Base-by-base conservation (phyloP, 1,140 invertebrate species). In the Helicoverpa zea region DNA sequence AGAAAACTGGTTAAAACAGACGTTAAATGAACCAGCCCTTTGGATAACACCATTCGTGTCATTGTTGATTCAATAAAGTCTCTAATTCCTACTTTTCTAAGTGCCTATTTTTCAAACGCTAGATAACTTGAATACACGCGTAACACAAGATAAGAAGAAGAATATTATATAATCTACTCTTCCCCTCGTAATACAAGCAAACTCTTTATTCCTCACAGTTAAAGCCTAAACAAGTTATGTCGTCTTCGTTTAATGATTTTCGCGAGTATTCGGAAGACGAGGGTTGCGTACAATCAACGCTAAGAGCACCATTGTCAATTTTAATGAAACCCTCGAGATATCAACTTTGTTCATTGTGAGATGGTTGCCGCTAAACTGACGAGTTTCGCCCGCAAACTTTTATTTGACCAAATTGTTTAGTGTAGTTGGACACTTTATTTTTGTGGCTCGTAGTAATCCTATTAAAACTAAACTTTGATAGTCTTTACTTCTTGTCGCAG, bases 311-410 rank as follows among this genome's bases (percentile, higher is more conserved):
- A 78, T 84, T 84, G 83, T 84, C 80, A 81, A 78, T 82, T 79
- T 84, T 84, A 82, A 84, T 84, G 80, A 84, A 84, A 84, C 77
- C 75, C 77, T 66, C 54, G 74, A 80, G 80, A 84, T 84, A 84
- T 77, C 64, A 84, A 84, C 83, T 84, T 84, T 84, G 83, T 81
- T 80, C 72, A 79, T 84, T 84, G 83, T 84, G 78, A 49, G 49
- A 63, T 14, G 47, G 43, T 58, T 59, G 11, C 58, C 35, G 43
- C 2, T 16, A 18, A 47, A 16, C 56, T 18, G 54, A 47, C 73
- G 58, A 63, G 43, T 76, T 63, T 76, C 35, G 56, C 4, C 59
- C 5, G n/a, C 75, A 73, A 77, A 78, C 75, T 78, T 78, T 61
- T 72, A 72, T 79, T 79, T 79, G n/a, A 49, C 66, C 52, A 79